These are phyloP conservation scores for Mycteria americana DNA, from an alignment of 2,797 vertebrate species.

Conservation along the genomic window DNA sequence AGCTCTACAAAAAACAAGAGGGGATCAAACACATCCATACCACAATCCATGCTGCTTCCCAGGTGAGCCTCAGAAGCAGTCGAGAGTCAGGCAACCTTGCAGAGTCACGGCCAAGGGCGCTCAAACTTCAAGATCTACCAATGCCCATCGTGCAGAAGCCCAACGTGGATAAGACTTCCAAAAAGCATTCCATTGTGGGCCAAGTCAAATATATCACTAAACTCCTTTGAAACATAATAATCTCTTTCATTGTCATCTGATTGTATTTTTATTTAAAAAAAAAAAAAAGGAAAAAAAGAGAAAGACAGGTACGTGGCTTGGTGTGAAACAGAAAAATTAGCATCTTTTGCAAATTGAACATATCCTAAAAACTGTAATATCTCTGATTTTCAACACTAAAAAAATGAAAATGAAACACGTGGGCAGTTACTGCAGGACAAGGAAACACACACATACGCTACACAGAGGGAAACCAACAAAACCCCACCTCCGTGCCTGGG, in stretches of 20 bases:
- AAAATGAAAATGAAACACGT: fast-evolving
- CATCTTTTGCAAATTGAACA: background rate
- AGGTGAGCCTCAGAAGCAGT: fast-evolving
- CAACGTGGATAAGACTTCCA: fast-evolving
- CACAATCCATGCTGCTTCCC: fast-evolving
- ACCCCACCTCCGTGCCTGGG: fast-evolving
- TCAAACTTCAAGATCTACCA: background rate
- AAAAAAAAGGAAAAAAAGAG: background rate
- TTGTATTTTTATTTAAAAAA: background rate
- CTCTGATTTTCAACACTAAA: background rate
- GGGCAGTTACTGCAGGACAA: background rate
- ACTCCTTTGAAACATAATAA: background rate
- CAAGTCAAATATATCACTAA: background rate
- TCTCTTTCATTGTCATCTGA: background rate
- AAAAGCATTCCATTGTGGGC: background rate
- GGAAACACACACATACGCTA: fast-evolving
- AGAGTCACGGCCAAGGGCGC: fast-evolving
- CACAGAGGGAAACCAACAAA: fast-evolving
- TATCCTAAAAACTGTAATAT: background rate
- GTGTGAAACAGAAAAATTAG: background rate
- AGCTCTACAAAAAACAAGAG: constrained; percentile 73
- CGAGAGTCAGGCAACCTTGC: fast-evolving
- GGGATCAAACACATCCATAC: background rate
- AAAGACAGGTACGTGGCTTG: background rate
- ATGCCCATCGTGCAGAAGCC: fast-evolving